Percentiles rank a stretch among this genome's conserved stretches.
phyloP scores from a whole-genome alignment of 2,797 vertebrate genomes.

The Cephalopachus bancanus region DNA sequence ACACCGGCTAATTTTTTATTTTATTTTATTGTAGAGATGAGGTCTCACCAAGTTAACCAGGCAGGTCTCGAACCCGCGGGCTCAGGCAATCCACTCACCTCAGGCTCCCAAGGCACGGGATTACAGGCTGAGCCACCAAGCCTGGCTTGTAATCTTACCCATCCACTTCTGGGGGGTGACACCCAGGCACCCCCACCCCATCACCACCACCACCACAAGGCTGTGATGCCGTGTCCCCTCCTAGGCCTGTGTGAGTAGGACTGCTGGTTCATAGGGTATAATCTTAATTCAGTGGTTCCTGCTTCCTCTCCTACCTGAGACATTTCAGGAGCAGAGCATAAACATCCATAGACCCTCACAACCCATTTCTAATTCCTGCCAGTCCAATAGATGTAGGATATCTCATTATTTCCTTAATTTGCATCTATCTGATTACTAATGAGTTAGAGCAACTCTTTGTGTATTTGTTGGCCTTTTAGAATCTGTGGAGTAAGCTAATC shows the following conservation, averaged over 20 bases:
- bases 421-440: conserved; percentile 21
- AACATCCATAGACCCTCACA: neutral
- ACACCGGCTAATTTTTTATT: no score
- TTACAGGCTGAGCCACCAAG: no score
- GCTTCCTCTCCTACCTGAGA: neutral
- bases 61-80: no score
- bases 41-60: no score
- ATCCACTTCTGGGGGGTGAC: no score
- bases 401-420: conserved; percentile 30
- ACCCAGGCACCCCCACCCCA: neutral
- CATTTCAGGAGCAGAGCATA: no score
- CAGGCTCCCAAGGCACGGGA: no score
- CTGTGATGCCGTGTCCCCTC: neutral
- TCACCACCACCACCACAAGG: no score
- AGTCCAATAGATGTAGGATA: neutral
- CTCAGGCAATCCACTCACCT: no score
- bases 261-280: neutral
- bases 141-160: neutral
- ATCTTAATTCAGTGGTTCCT: neutral
- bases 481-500: conserved; percentile 3
- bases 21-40: no score
- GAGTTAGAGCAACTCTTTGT: neutral
- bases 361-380: neutral
- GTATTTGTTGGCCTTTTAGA: neutral
- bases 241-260: neutral